Percentiles rank a stretch among this genome's conserved stretches.
Evolutionary conservation across 2,888 invertebrate species (phyloP).

Genomic region (Apamea monoglypha): DNA sequence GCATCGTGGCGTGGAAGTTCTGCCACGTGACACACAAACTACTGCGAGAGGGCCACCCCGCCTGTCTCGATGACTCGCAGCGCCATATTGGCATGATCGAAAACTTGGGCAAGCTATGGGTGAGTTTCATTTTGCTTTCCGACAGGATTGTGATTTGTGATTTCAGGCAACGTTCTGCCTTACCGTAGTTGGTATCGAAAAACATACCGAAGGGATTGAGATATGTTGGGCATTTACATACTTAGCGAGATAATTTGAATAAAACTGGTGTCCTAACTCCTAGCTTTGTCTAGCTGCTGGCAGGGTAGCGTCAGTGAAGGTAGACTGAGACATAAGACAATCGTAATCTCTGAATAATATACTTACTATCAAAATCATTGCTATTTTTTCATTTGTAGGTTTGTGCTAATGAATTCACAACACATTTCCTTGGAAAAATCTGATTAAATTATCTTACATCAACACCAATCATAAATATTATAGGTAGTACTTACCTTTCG

Average conservation of each 20-base stretch:
- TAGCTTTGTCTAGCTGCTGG: neutral
- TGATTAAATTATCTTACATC: neutral
- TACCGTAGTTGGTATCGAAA: neutral
- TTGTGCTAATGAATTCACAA: neutral
- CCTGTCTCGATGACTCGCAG: constrained; percentile 96
- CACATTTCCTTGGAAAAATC: neutral
- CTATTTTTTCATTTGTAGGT: neutral
- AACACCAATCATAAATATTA: neutral
- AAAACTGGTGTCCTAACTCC: neutral
- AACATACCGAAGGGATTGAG: neutral
- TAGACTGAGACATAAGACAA: neutral
- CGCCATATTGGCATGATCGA: constrained; percentile 94
- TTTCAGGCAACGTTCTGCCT: neutral
- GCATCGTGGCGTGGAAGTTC: constrained; percentile 99
- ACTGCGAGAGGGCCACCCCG: constrained; percentile 97
- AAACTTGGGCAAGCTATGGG: constrained; percentile 98
- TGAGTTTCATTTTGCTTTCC: constrained; percentile 77
- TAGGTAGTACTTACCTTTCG: neutral
- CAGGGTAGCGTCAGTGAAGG: neutral
- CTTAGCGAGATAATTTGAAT: neutral
- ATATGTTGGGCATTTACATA: neutral
- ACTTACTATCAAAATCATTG: neutral
- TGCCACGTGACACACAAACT: constrained; percentile 99
- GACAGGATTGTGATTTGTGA: neutral
- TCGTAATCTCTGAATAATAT: neutral